Conservation (phyloP, 1,140 invertebrate species). For the Mactra quadrangularis region DNA sequence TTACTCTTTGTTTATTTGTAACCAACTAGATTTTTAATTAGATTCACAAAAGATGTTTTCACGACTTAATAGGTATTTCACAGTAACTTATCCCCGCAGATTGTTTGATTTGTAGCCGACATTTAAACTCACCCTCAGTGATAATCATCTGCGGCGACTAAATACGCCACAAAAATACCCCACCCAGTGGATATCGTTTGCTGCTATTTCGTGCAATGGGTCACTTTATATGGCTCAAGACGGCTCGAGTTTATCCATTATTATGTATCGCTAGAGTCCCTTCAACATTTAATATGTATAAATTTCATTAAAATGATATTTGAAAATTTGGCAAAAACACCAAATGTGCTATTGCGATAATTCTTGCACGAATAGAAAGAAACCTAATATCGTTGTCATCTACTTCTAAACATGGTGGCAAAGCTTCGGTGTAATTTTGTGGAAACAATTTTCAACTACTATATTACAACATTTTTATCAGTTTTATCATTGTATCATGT, state of each 20-base stretch:
- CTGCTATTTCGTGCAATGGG: constrained; percentile 35
- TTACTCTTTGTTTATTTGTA: too few relatives aligned
- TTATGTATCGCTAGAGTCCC: constrained; percentile 20
- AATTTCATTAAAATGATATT: constrained; percentile 59
- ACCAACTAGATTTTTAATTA: too few relatives aligned
- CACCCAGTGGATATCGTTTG: constrained; percentile 37
- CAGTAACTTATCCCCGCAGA: too few relatives aligned
- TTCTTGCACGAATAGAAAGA: constrained; percentile 39
- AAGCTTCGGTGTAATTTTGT: too few relatives aligned
- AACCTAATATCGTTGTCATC: constrained; percentile 41
- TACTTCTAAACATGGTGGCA: neutral
- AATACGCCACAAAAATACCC: constrained; percentile 18
- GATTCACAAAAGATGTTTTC: too few relatives aligned
- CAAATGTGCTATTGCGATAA: constrained; percentile 46
- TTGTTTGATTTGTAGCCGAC: constrained; percentile 11
- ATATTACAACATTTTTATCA: too few relatives aligned
- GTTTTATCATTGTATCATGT: too few relatives aligned
- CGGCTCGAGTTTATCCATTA: constrained; percentile 29
- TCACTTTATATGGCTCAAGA: constrained; percentile 45
- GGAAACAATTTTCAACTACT: too few relatives aligned
- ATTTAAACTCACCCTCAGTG: constrained; percentile 20
- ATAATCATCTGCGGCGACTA: constrained; percentile 53
- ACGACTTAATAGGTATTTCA: too few relatives aligned
- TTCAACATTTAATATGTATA: constrained; percentile 19
- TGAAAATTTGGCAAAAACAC: constrained; percentile 56